Base-by-base conservation (phyloP, 2,888 invertebrate species). In the Antheraea assamensis region DNA sequence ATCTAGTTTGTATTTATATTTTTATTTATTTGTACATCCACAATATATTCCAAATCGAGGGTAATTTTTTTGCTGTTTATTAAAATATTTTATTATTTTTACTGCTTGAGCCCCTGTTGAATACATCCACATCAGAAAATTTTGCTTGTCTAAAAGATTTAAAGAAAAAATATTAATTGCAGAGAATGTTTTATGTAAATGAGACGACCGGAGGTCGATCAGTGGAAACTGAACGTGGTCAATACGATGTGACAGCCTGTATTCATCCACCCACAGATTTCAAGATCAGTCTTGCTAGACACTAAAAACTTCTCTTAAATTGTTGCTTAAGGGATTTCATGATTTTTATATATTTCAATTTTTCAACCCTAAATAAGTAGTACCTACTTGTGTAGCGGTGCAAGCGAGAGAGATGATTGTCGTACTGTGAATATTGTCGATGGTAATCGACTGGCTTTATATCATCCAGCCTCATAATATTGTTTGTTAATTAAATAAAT, bases 131-230 rank as follows among this genome's bases (percentile, higher is more conserved):
- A 78, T 75, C 71, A 72, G 68, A 76, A 74, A 70, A 66, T 75
- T 76, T 74, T 58, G 71, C 74, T 78, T 76, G 77, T 79, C 76
- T 78, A 70, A 79, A 78, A 76, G 79, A 79, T 76, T 76, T 75
- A 74, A 76, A 78, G 81, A 80, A 83, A 71, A 71, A 52, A 49
- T n/a, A 61, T 74, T 55, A 70, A 75, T 72, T 58, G 74, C 77
- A 71, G 64, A 73, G 76, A 78, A 80, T 86, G 84, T 74, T 81
- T 74, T 82, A 92, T 92, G 91, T 81, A 87, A 92, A 92, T 90
- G 77, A 86, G 79, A 77, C 79, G 78, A 78, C 79, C 81, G 70
- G 80, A 80, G 77, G 81, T 75, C 81, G 85, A 85, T 85, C 83
- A 80, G 75, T 75, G 78, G 76, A 80, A 77, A 79, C 75, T 79